Conservation (phyloP, 2,113 vertebrate genomes). For the Pseudonaja textilis region DNA sequence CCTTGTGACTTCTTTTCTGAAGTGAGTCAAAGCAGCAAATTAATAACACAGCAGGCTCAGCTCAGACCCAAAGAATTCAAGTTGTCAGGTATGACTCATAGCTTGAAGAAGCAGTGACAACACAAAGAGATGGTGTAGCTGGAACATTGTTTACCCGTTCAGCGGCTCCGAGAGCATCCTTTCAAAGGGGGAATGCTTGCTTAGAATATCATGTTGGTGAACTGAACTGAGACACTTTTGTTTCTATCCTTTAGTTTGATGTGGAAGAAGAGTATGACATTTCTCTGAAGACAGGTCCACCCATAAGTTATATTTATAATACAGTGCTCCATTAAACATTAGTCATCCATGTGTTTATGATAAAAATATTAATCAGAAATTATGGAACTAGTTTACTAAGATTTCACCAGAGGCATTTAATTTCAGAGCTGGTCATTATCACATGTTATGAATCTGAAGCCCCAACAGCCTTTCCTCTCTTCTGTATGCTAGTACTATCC, state of each 20-base stretch:
- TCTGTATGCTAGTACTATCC: neutral
- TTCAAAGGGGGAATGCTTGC: neutral
- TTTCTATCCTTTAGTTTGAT: neutral
- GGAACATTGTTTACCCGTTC: neutral
- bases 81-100: constrained; percentile 17
- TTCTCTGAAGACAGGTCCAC: neutral
- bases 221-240: neutral
- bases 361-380: neutral
- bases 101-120: neutral
- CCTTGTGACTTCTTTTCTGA: constrained; percentile 3
- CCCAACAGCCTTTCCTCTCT: neutral
- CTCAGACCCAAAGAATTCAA: neutral
- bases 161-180: neutral
- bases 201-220: neutral
- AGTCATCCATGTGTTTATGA: neutral
- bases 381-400: neutral
- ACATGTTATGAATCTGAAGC: neutral
- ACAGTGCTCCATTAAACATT: neutral
- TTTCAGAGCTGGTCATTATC: neutral
- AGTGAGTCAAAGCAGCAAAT: constrained; percentile 28
- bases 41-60: constrained; percentile 2
- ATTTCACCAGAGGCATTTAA: neutral
- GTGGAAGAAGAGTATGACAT: neutral
- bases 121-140: neutral
- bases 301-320: neutral